Conservation (phyloP, 2,888 invertebrate genomes). For the Drosophila koepferae region DNA sequence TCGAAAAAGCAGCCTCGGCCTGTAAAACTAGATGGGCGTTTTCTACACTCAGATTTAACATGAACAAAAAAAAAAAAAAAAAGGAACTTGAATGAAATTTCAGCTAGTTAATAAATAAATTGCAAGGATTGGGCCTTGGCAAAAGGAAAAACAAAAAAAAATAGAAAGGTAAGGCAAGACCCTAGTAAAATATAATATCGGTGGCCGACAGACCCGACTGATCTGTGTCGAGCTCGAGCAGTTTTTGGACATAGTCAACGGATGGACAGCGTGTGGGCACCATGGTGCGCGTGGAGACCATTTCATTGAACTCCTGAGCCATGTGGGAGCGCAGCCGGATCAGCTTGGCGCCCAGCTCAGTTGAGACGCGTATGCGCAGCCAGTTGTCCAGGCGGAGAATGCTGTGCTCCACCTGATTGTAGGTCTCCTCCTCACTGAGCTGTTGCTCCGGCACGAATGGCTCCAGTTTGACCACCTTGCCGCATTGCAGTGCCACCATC, state of each 20-base stretch:
- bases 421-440: slow-evolving; percentile 25
- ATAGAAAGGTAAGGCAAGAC: no score
- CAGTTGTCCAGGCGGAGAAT: slow-evolving; percentile 32
- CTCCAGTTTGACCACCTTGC: slow-evolving; percentile 57
- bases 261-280: slow-evolving; percentile 2
- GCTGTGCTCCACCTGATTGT: slow-evolving; percentile 13
- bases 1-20: not conserved
- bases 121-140: not conserved
- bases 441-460: slow-evolving; percentile 53
- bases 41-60: not conserved
- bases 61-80: no score
- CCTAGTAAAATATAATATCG: slow-evolving; percentile 14
- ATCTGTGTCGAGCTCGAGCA: slow-evolving; percentile 15
- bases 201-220: slow-evolving; percentile 28
- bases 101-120: not conserved
- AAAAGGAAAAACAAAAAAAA: no score
- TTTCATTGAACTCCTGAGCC: slow-evolving; percentile 22
- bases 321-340: slow-evolving; percentile 80
- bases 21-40: not conserved
- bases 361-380: slow-evolving; percentile 30
- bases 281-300: slow-evolving; percentile 23
- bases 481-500: slow-evolving; percentile 90
- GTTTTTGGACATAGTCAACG: not conserved
- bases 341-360: slow-evolving; percentile 23
- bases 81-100: no score